Evolutionary conservation across 1,140 invertebrate genomes (phyloP).

Genomic region (Idris sp.): DNA sequence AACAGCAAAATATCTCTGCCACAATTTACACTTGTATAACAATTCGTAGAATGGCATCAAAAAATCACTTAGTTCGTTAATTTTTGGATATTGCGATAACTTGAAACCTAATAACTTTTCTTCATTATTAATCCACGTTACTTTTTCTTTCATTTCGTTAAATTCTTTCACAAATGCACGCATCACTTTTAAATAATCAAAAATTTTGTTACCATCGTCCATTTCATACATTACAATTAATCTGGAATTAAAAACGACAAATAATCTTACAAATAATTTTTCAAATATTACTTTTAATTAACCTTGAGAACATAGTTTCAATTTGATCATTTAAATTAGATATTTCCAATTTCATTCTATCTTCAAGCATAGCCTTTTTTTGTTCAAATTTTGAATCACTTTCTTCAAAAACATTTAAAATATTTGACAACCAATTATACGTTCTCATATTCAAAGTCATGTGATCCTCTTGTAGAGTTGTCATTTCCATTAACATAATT

Average conservation of each 20-base stretch:
- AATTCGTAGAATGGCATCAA: slow-evolving; percentile 84
- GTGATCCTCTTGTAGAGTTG: slow-evolving; percentile 82
- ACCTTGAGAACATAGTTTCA: slow-evolving; percentile 83
- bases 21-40: slow-evolving; percentile 82
- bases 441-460: slow-evolving; percentile 83
- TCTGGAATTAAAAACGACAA: slow-evolving; percentile 38
- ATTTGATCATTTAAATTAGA: slow-evolving; percentile 84
- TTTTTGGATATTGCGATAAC: slow-evolving; percentile 84
- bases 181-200: slow-evolving; percentile 84
- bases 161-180: slow-evolving; percentile 86
- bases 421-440: slow-evolving; percentile 85
- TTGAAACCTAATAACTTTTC: slow-evolving; percentile 91
- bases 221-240: slow-evolving; percentile 83
- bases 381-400: slow-evolving; percentile 86
- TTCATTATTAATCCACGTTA: slow-evolving; percentile 93
- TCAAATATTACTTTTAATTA: too few species aligned
- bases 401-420: slow-evolving; percentile 85
- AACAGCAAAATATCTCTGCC: slow-evolving; percentile 88
- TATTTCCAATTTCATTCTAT: slow-evolving; percentile 83
- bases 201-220: slow-evolving; percentile 82
- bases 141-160: slow-evolving; percentile 84
- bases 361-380: slow-evolving; percentile 89
- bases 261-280: too few species aligned
- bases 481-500: slow-evolving; percentile 84
- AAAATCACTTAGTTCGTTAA: slow-evolving; percentile 85